These are phyloP conservation scores for Germaria angustata DNA, from an alignment of 2,888 invertebrate species.

Conservation along the genomic window DNA sequence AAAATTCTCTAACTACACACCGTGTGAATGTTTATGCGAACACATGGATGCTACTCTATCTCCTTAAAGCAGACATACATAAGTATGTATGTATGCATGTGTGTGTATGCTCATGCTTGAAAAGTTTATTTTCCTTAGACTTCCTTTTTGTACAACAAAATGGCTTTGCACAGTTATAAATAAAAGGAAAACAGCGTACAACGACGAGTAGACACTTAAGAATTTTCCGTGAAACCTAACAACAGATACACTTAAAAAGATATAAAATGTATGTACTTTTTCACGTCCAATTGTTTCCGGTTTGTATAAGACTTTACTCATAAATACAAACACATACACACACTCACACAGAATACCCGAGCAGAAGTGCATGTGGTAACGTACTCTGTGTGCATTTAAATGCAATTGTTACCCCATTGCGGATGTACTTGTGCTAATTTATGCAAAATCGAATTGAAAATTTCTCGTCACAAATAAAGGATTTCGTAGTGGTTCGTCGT, in stretches of 20 bases:
- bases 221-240: slow-evolving; percentile 51
- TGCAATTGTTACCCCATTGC: slow-evolving; percentile 48
- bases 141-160: slow-evolving; percentile 43
- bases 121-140: slow-evolving; percentile 60
- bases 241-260: slow-evolving; percentile 55
- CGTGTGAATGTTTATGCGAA: not conserved
- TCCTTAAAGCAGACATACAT: not conserved
- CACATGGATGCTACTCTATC: not conserved
- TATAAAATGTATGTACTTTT: slow-evolving; percentile 54
- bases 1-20: slow-evolving; percentile 29
- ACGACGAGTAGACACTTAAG: slow-evolving; percentile 49
- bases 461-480: slow-evolving; percentile 9
- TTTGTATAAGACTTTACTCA: slow-evolving; percentile 29
- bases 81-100: slow-evolving; percentile 3
- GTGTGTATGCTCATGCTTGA: slow-evolving; percentile 30
- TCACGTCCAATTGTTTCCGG: slow-evolving; percentile 63
- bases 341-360: not conserved
- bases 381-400: not conserved
- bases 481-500: not conserved
- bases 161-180: slow-evolving; percentile 29
- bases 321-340: not conserved
- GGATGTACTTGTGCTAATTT: slow-evolving; percentile 56
- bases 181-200: slow-evolving; percentile 29
- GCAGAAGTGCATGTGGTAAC: not conserved
- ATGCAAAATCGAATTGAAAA: slow-evolving; percentile 56